Evolutionary conservation across 2,888 invertebrate genomes (phyloP), one percentile per base, ranked within the genome.

Genomic region (Rotaria macrura): DNA sequence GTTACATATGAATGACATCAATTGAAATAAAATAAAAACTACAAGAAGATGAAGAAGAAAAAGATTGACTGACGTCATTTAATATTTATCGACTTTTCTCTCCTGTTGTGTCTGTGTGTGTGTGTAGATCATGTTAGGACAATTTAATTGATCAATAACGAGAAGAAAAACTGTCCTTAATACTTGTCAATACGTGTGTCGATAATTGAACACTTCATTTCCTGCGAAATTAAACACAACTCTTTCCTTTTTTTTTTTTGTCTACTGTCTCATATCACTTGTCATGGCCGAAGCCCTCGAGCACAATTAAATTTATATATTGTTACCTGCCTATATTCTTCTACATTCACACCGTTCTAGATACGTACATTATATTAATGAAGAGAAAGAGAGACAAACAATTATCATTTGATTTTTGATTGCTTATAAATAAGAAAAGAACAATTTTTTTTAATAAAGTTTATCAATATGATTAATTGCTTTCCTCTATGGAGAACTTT

Each of bases 211-310:
- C 65, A 65, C 34, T 65, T 65, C 65, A 65, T 65, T 65, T 65
- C 65, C 65, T 65, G 65, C 29, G 65, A 65, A 65, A 65, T 65
- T 65, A 65, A 65, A 65, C 65, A 65, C 65, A 65, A 65, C 20
- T 4, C 34, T 38, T 20, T 17, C 34, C 38, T 34, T 65, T 29
- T 34, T 34, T 34, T 65, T 65, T 34, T 29, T 25, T 55, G 23
- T 65, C 65, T 65, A 65, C 3, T 65, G 65, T 65, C 34, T 65
- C 65, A 65, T 65, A 65, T 65, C 65, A 65, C 20, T 65, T 65
- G 65, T 34, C 34, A 65, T 65, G 34, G 65, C 38, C 34, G 20
- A 57, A 34, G 65, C 65, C 65, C 65, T 34, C 65, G 65, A 65
- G 65, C 65, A 65, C 34, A 65, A 65, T 65, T 65, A 65, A 65